These are phyloP conservation scores for Didymodactylos carnosus DNA, from an alignment of 2,888 invertebrate species.

Conservation along the genomic window DNA sequence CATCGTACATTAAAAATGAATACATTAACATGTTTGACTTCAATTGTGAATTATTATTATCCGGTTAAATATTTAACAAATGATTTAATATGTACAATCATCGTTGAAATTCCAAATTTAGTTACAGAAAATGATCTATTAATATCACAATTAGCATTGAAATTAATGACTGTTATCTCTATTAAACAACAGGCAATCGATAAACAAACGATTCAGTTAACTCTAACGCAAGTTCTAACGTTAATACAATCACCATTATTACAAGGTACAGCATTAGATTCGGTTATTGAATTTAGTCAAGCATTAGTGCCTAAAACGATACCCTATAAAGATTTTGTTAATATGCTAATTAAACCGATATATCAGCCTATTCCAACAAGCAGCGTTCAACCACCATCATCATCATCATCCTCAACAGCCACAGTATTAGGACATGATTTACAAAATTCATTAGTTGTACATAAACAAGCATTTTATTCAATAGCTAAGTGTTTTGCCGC, in stretches of 20 bases:
- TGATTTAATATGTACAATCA: slow-evolving; percentile 56
- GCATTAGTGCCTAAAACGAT: background rate
- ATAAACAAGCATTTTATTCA: slow-evolving; percentile 60
- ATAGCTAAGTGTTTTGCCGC: slow-evolving; percentile 88
- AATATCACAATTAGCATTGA: slow-evolving; percentile 53
- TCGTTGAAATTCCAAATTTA: slow-evolving; percentile 68
- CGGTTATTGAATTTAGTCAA: slow-evolving; percentile 65
- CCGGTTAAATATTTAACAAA: slow-evolving; percentile 17
- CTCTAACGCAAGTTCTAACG: background rate
- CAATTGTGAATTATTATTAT: slow-evolving; percentile 69
- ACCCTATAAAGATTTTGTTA: slow-evolving; percentile 55
- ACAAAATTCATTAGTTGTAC: slow-evolving; percentile 23
- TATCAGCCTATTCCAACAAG: too few relatives aligned
- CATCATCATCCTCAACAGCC: background rate
- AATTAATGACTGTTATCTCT: slow-evolving; percentile 12
- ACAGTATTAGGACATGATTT: slow-evolving; percentile 9
- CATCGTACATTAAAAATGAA: slow-evolving; percentile 77
- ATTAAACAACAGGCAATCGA: background rate
- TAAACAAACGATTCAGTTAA: background rate
- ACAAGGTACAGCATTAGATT: slow-evolving; percentile 62
- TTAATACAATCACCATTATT: slow-evolving; percentile 15
- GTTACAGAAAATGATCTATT: slow-evolving; percentile 83
- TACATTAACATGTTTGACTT: slow-evolving; percentile 68
- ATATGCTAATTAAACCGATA: slow-evolving; percentile 30
- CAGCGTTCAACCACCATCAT: slow-evolving; percentile 18